Evolutionary conservation across 2,797 vertebrate species (phyloP).

Genomic region (Halcyon smyrnensis): DNA sequence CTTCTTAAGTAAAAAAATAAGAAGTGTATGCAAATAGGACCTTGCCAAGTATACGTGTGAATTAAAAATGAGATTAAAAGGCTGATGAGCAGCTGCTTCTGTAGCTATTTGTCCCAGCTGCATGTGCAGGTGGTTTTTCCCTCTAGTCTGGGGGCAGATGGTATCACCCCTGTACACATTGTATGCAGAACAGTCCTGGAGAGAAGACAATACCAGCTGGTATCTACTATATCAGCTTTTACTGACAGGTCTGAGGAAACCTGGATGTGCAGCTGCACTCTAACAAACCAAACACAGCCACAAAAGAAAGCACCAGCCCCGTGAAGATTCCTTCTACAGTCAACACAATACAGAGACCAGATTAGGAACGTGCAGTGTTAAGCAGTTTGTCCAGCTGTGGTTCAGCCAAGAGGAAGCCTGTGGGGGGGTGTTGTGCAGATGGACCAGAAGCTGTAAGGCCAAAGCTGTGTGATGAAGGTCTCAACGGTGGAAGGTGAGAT

Average conservation of each 20-base stretch:
- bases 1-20: neutral
- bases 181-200: neutral
- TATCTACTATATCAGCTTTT: neutral
- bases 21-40: neutral
- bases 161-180: rapidly evolving
- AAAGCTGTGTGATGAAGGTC: neutral
- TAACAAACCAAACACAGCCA: neutral
- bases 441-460: neutral
- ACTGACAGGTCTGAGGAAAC: neutral
- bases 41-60: neutral
- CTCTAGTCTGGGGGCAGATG: neutral
- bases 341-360: rapidly evolving
- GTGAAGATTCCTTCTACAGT: neutral
- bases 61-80: neutral
- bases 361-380: rapidly evolving
- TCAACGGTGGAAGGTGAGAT: rapidly evolving
- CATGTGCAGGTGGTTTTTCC: neutral
- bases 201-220: neutral
- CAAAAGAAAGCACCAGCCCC: neutral
- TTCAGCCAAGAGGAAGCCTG: neutral
- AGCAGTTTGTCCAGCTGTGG: neutral
- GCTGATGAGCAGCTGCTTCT: neutral
- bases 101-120: neutral
- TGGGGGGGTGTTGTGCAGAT: neutral
- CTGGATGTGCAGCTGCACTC: neutral